Base-by-base conservation (phyloP, 2,888 invertebrate genomes). In the Apotomis capreana region DNA sequence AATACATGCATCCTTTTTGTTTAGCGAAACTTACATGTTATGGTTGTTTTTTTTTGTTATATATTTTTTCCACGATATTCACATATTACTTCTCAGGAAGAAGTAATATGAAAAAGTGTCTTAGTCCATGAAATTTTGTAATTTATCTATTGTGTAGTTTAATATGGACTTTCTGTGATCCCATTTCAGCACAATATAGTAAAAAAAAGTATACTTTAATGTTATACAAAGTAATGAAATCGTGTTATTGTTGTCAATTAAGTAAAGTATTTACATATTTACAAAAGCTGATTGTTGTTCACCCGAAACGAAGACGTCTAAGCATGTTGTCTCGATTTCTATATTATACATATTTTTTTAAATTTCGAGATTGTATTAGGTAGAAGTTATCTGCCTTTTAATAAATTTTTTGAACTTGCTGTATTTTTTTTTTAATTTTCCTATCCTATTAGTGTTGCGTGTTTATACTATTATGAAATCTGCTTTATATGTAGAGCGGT, bases 351-450 rank as follows among this genome's bases (percentile, higher is more conserved):
- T 77, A 79, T 76, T 76, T 78, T 74, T 76, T 77, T 79, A 76
- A 79, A 78, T 78, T 80, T 77, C 78, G 78, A 81, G 76, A 79
- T 80, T 78, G 77, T 76, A 78, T 77, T 76, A 62, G 67, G 78
- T 76, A 75, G 75, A 26, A 76, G 75, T 78, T 77, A 77, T 77
- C 79, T 78, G 79, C 83, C 84, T 82, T 80, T 81, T 78, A 84
- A 85, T 86, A 84, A 86, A 85, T 79, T 75, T 74, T 76, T 75
- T 76, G 75, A 75, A 76, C 74, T 67, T 57, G 67, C 61, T 60
- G 12, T 69, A 70, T 15, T 67, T 57, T 75, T 70, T 75, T 70
- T 70, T 70, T 15, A 63, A 68, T 54, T 60, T 2, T 55, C 15
- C 2, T 12, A 49, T 9, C 3, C 9, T 49, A 9, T 10, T 40